Conservation (phyloP, 2,113 vertebrate genomes). For the Psettodes erumei region DNA sequence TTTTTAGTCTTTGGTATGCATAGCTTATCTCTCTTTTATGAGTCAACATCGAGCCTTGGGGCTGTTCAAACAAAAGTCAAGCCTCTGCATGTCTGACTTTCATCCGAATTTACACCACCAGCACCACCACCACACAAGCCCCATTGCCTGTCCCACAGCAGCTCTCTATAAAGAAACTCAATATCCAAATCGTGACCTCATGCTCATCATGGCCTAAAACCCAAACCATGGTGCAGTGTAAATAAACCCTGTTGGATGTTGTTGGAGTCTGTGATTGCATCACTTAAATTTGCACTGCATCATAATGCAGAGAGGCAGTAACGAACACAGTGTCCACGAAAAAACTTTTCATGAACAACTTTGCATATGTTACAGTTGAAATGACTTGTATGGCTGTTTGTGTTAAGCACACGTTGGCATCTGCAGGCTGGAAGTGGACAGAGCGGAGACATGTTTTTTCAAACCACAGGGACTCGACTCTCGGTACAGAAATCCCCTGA, state of each 20-base stretch:
- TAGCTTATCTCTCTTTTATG: slow-evolving; percentile 37
- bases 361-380: too few species aligned
- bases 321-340: background rate
- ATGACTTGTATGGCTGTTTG: background rate
- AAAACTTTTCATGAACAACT: too few species aligned
- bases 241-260: slow-evolving; percentile 58
- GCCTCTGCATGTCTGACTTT: slow-evolving; percentile 30
- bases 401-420: background rate
- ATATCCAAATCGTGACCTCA: slow-evolving; percentile 56
- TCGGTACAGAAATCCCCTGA: slow-evolving; percentile 13
- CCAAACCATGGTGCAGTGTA: slow-evolving; percentile 63
- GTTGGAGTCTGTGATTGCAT: slow-evolving; percentile 49
- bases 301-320: background rate
- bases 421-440: slow-evolving; percentile 8
- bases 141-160: background rate
- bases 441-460: slow-evolving; percentile 2
- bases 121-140: background rate
- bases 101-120: background rate
- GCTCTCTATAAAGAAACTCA: slow-evolving; percentile 40
- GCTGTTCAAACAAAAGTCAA: slow-evolving; percentile 20
- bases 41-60: slow-evolving; percentile 36
- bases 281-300: slow-evolving; percentile 49
- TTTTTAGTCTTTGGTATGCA: slow-evolving; percentile 15
- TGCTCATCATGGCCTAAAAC: too few species aligned
- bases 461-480: slow-evolving; percentile 4